phyloP scores from a whole-genome alignment of 2,113 vertebrate genomes.

The Bujurquina vittata region DNA sequence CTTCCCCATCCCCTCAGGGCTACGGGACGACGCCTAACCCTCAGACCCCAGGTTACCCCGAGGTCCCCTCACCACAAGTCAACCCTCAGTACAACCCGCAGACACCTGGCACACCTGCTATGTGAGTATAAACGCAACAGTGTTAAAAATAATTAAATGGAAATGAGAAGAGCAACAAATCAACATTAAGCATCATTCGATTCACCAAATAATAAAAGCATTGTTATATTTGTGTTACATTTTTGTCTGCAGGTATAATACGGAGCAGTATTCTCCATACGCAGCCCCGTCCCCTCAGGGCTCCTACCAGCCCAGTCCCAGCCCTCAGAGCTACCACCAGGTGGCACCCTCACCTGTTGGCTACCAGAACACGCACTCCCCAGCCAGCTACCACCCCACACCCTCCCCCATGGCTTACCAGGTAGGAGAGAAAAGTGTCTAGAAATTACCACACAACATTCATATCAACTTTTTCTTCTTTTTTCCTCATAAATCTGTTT shows the following conservation, averaged over 20 bases:
- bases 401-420: constrained; percentile 96
- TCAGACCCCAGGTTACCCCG: constrained; percentile 94
- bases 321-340: constrained; percentile 95
- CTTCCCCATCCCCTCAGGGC: constrained; percentile 92
- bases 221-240: neutral
- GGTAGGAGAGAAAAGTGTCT: constrained; percentile 66
- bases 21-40: constrained; percentile 94
- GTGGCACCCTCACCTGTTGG: constrained; percentile 92
- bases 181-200: neutral
- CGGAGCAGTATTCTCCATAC: constrained; percentile 94
- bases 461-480: no score
- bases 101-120: constrained; percentile 92
- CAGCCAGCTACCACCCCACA: constrained; percentile 93
- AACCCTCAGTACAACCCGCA: constrained; percentile 96
- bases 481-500: no score
- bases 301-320: constrained; percentile 94
- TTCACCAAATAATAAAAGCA: neutral
- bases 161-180: neutral
- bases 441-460: no score
- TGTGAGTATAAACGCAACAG: constrained; percentile 81
- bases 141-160: neutral
- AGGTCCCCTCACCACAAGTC: constrained; percentile 93
- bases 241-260: constrained; percentile 87
- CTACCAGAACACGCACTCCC: constrained; percentile 95
- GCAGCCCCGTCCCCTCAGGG: constrained; percentile 92